Evolutionary conservation across 2,888 invertebrate genomes (phyloP).

Genomic region (Zaprionus obscuricornis): DNA sequence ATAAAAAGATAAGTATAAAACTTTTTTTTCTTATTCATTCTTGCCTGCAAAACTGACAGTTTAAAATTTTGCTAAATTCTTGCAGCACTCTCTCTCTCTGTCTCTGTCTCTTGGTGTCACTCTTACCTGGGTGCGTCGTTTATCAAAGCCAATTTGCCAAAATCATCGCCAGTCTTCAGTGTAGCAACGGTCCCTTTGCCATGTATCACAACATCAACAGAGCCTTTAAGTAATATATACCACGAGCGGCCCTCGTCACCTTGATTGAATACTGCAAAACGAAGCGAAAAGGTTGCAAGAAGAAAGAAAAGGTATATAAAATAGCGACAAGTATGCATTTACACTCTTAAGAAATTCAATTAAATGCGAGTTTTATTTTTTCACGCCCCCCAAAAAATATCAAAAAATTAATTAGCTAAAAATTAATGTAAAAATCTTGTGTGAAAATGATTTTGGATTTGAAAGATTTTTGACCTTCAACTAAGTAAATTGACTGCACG

Average conservation of each 20-base stretch:
- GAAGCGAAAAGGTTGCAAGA: constrained; percentile 7
- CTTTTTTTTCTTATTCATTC: no score
- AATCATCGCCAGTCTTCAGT: constrained; percentile 93
- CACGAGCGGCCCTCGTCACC: constrained; percentile 93
- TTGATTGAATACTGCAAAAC: constrained; percentile 89
- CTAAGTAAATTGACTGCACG: neutral
- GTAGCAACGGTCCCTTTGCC: constrained; percentile 93
- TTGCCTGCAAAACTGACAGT: constrained; percentile 38
- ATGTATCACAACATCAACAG: constrained; percentile 92
- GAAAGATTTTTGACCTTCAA: no score
- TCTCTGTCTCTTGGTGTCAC: neutral
- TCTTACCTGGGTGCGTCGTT: constrained; percentile 92
- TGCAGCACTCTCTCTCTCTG: neutral
- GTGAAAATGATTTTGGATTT: no score
- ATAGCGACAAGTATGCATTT: constrained; percentile 3
- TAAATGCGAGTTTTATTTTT: neutral
- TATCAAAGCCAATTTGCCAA: constrained; percentile 92
- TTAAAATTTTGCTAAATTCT: constrained; percentile 19
- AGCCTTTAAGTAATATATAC: constrained; percentile 92
- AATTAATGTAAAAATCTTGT: no score
- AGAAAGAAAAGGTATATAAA: constrained; percentile 29
- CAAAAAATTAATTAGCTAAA: constrained; percentile 48
- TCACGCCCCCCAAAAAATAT: no score
- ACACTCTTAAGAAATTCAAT: neutral
- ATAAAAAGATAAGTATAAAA: neutral